Evolutionary conservation across 2,113 vertebrate genomes (phyloP).

Genomic region (Daboia siamensis): DNA sequence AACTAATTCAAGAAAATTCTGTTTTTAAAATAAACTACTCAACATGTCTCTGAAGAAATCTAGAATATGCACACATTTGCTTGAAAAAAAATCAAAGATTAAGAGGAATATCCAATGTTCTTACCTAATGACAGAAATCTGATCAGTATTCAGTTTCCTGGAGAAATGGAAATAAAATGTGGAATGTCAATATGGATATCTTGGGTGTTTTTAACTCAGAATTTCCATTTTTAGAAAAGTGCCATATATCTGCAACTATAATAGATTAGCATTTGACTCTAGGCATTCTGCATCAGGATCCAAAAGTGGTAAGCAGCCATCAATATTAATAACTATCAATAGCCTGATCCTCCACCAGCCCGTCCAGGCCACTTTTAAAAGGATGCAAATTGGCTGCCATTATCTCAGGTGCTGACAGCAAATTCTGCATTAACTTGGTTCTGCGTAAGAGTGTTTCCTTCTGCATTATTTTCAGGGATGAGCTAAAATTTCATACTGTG

Average conservation of each 20-base stretch:
- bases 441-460: neutral
- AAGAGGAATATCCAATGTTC: neutral
- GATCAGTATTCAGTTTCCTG: neutral
- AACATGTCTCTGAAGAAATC: neutral
- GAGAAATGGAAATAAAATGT: neutral
- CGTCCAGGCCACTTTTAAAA: neutral
- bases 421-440: neutral
- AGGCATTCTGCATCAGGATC: neutral
- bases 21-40: conserved; percentile 2
- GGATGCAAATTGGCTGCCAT: neutral
- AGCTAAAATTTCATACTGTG: neutral
- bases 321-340: neutral
- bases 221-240: neutral
- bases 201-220: neutral
- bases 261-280: conserved; percentile 5
- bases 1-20: neutral
- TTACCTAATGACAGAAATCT: neutral
- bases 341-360: neutral
- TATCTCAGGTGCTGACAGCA: neutral
- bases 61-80: neutral
- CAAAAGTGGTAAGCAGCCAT: neutral
- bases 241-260: neutral
- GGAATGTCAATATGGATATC: neutral
- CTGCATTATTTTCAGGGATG: neutral
- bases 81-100: neutral